Evolutionary conservation across 2,113 vertebrate species (phyloP), one percentile per base, ranked within the genome.

Genomic region (Aptenodytes forsteri): DNA sequence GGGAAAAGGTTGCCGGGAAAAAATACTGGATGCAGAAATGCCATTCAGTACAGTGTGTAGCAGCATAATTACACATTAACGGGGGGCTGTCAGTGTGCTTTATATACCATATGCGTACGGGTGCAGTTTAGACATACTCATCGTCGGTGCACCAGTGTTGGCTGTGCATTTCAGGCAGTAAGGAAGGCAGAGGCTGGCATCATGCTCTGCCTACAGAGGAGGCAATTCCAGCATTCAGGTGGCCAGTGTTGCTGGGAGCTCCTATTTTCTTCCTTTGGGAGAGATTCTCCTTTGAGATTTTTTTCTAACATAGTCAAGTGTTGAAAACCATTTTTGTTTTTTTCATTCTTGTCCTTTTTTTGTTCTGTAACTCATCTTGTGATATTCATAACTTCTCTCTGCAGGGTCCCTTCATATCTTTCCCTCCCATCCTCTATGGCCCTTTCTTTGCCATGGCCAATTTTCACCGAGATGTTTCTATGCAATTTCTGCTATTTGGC

Each of bases 81-180:
- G 4, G 16, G 6, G 46, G 10, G 8, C 36, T 87, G 25, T 58
- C 38, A 34, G 10, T 0, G 3, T 65, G 13, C 47, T 17, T 38
- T 50, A 2, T 34, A 4, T 72, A 54, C 59, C 3, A 1, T 32
- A 10, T 15, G 15, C 38, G 18, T 61, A 46, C 0, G 1, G 46
- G 59, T 89, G 42, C 59, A 42, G 21, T 64, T 89, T 21, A 87
- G 69, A 11, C 13, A 11, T 26, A 10, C 5, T 27, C 7, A 1
- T 16, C 1, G 0, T 11, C 26, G 22, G 34, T 4, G 18, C 27
- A 16, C 11, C 7, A 1, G 0, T 59, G 13, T 5, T 65, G 86
- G 30, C 40, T 65, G 10, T 50, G 34, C 11, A 1, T 42, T 81
- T 73, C 15, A 29, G 72, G 20, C 36, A 52, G 20, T 27, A 17